Conservation (phyloP, 2,113 vertebrate genomes). For the Ictalurus punctatus region DNA sequence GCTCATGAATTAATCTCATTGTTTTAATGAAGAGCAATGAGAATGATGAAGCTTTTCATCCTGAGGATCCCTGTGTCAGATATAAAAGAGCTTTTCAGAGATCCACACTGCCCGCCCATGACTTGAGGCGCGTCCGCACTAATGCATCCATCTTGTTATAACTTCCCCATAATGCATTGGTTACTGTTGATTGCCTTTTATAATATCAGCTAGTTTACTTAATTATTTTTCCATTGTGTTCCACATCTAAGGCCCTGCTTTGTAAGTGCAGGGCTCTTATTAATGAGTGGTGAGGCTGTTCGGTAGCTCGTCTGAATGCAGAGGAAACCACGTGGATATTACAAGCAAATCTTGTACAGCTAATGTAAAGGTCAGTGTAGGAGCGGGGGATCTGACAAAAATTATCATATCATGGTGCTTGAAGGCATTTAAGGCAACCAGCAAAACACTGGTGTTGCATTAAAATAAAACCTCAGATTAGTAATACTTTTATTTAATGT, state of each 20-base stretch:
- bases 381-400: not conserved
- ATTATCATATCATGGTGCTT: not conserved
- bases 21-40: conserved; percentile 69
- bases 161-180: conserved; percentile 72
- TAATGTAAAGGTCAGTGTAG: not conserved
- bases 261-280: conserved; percentile 21
- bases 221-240: conserved; percentile 73
- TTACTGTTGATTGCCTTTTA: conserved; percentile 66
- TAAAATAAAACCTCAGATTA: not conserved
- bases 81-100: conserved; percentile 70
- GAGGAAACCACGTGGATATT: not conserved
- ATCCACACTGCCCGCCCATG: conserved; percentile 47
- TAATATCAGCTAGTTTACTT: conserved; percentile 71
- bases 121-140: conserved; percentile 71
- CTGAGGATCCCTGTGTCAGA: conserved; percentile 62
- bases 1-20: conserved; percentile 61
- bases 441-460: not conserved
- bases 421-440: not conserved
- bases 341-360: conserved; percentile 25
- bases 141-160: conserved; percentile 76
- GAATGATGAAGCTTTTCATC: conserved; percentile 66
- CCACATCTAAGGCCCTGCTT: conserved; percentile 67
- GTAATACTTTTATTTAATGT: not conserved
- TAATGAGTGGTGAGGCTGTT: conserved; percentile 17
- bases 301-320: conserved; percentile 6